These are phyloP conservation scores for Carterocephalus palaemon DNA, from an alignment of 2,888 invertebrate species.

Conservation along the genomic window DNA sequence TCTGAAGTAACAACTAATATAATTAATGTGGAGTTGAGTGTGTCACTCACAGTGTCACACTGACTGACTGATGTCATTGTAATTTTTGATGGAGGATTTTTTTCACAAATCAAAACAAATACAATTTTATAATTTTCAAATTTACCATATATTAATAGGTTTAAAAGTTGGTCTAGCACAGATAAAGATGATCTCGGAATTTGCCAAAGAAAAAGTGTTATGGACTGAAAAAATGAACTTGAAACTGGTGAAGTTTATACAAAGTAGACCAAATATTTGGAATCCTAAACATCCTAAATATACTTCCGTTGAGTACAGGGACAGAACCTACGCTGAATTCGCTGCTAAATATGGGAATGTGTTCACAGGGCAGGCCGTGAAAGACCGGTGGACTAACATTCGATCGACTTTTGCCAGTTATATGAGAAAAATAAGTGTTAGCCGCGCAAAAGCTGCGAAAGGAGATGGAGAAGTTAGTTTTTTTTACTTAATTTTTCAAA, in stretches of 20 bases:
- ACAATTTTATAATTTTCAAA: no score
- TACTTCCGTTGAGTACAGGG: constrained; percentile 54
- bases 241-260: constrained; percentile 63
- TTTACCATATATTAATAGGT: no score
- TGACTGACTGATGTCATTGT: no score
- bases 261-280: constrained; percentile 64
- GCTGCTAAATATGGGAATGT: constrained; percentile 61
- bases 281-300: constrained; percentile 68
- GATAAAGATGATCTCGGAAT: constrained; percentile 63
- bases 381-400: constrained; percentile 71
- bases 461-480: constrained; percentile 47
- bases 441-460: constrained; percentile 32
- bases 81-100: no score
- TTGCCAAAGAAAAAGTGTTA: constrained; percentile 67
- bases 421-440: constrained; percentile 58
- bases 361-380: constrained; percentile 67
- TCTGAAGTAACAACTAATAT: no score
- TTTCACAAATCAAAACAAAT: no score
- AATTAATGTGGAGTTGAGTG: no score
- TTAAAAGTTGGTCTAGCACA: no score
- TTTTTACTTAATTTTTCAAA: not conserved
- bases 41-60: no score
- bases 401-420: constrained; percentile 67
- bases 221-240: constrained; percentile 71
- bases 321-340: constrained; percentile 63